Percentiles rank a stretch among this genome's conserved stretches.
phyloP scores from a whole-genome alignment of 2,113 vertebrate genomes.

The Aegotheles bennettii region DNA sequence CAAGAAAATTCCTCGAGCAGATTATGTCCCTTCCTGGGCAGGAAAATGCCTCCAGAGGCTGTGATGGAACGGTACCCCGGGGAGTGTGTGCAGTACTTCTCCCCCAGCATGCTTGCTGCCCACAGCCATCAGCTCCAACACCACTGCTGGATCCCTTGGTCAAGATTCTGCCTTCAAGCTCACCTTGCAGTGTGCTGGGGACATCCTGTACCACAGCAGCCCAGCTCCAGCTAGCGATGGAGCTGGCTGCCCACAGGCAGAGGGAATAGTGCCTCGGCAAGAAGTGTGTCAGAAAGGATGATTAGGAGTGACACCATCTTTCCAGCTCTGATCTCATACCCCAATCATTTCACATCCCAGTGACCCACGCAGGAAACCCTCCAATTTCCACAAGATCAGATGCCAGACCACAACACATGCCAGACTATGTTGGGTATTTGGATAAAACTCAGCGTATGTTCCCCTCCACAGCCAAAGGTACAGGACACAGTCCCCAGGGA shows the following conservation, averaged over 20 bases:
- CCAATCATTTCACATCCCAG: neutral
- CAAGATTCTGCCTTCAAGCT: neutral
- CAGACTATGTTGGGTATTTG: neutral
- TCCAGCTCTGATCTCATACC: neutral
- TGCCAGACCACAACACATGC: neutral
- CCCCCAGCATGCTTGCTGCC: neutral
- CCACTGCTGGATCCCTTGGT: neutral
- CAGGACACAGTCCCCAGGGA: neutral
- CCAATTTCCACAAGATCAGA: neutral
- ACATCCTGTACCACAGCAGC: neutral
- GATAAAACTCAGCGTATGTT: neutral
- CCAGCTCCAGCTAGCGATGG: neutral
- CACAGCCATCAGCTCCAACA: neutral
- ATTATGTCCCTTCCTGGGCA: neutral
- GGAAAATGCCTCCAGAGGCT: neutral
- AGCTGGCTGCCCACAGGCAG: neutral
- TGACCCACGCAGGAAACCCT: rapidly evolving
- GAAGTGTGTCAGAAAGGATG: neutral
- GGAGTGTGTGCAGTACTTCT: neutral
- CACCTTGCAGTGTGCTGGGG: neutral
- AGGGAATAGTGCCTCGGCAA: neutral
- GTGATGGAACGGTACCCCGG: neutral
- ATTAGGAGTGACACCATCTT: neutral
- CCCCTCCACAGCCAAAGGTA: neutral
- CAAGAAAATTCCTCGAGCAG: neutral